phyloP scores from a whole-genome alignment of 1,140 invertebrate genomes.

The Callitettix versicolor region DNA sequence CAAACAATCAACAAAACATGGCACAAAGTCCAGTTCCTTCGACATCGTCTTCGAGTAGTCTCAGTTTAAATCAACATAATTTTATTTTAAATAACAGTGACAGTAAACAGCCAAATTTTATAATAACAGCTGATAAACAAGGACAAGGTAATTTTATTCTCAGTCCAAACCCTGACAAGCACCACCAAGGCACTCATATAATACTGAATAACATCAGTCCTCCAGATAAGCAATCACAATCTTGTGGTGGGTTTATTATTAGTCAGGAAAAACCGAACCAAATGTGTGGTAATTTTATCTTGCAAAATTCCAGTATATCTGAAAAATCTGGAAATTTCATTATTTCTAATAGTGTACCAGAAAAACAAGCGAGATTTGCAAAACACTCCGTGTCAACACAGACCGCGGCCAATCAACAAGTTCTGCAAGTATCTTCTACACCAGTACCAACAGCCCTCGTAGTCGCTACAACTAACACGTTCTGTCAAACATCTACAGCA shows the following conservation, averaged over 20 bases:
- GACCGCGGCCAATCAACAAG: constrained; percentile 46
- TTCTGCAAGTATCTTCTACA: constrained; percentile 22
- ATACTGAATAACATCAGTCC: constrained; percentile 23
- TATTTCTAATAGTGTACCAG: constrained; percentile 15
- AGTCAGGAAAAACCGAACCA: constrained; percentile 19
- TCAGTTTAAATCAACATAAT: constrained; percentile 23
- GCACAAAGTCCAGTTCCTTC: constrained; percentile 9
- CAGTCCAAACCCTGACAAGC: constrained; percentile 24
- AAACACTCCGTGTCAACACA: constrained; percentile 62
- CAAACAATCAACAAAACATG: constrained; percentile 45
- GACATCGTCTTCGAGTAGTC: constrained; percentile 18
- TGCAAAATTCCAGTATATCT: constrained; percentile 22
- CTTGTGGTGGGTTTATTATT: constrained; percentile 22
- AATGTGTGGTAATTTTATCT: constrained; percentile 19
- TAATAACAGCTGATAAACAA: constrained; percentile 26
- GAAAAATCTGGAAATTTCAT: constrained; percentile 25
- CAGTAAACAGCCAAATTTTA: constrained; percentile 26
- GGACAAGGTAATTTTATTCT: constrained; percentile 26
- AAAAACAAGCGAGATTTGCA: constrained; percentile 13
- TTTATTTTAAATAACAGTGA: constrained; percentile 24
- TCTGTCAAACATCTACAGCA: constrained; percentile 36
- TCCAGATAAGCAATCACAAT: constrained; percentile 17
- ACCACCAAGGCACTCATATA: constrained; percentile 19
- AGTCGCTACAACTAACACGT: constrained; percentile 42
- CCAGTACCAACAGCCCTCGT: constrained; percentile 29